Conservation (phyloP, 2,113 vertebrate species). For the Platysteira castanea region DNA sequence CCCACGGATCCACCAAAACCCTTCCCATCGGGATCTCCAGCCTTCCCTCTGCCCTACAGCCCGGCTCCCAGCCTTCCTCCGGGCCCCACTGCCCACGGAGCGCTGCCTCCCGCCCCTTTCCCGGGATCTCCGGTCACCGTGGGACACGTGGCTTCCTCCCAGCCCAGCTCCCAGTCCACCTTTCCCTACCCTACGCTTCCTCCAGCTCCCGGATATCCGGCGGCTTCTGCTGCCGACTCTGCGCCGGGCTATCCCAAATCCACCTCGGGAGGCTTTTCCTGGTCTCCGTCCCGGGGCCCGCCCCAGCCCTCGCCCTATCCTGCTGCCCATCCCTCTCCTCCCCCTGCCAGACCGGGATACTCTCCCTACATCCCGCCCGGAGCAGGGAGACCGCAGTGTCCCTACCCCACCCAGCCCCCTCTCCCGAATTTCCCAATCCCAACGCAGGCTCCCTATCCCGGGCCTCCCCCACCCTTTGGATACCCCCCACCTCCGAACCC, state of each 20-base stretch:
- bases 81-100: slow-evolving; percentile 50
- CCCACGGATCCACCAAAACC: not conserved
- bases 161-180: slow-evolving; percentile 38
- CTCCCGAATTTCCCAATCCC: slow-evolving; percentile 53
- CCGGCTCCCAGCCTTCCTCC: not conserved
- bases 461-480: slow-evolving; percentile 53
- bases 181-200: slow-evolving; percentile 12
- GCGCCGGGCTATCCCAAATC: not conserved
- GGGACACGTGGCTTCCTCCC: not conserved
- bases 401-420: slow-evolving; percentile 65
- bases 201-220: not conserved
- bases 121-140: not conserved
- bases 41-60: slow-evolving; percentile 71
- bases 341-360: slow-evolving; percentile 21
- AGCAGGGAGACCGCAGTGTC: not conserved
- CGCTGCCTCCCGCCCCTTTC: slow-evolving; percentile 56
- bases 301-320: slow-evolving; percentile 23
- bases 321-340: not conserved
- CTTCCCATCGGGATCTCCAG: not conserved
- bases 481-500: slow-evolving; percentile 61
- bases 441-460: slow-evolving; percentile 21
- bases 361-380: slow-evolving; percentile 23
- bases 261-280: slow-evolving; percentile 18
- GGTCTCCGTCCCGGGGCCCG: slow-evolving; percentile 63
- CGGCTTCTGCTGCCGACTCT: not conserved